Conservation (phyloP, 2,113 vertebrate species). For the Synchiropus splendidus region DNA sequence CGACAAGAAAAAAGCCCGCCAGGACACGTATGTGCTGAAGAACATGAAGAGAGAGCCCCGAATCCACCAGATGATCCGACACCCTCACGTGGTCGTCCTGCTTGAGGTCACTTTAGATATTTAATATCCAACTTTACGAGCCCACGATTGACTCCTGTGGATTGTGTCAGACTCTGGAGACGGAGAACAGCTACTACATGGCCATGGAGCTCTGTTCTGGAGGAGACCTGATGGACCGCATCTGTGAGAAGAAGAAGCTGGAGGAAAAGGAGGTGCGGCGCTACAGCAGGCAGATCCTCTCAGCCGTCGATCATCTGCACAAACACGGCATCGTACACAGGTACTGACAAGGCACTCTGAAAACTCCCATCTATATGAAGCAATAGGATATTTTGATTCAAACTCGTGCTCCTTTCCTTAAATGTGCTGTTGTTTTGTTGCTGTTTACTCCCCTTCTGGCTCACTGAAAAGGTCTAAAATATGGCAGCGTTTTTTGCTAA, state of each 20-base stretch:
- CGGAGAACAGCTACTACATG: slow-evolving; percentile 79
- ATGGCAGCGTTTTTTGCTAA: no score
- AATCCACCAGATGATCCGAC: slow-evolving; percentile 78
- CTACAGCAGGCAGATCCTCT: slow-evolving; percentile 74
- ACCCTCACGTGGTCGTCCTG: slow-evolving; percentile 71
- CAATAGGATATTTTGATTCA: no score
- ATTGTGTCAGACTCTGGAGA: slow-evolving; percentile 72
- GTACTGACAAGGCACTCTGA: slow-evolving; percentile 32
- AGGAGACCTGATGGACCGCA: slow-evolving; percentile 75
- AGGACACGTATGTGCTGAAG: slow-evolving; percentile 74
- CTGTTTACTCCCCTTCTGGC: neutral
- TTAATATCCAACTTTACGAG: neutral
- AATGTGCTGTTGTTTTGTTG: neutral
- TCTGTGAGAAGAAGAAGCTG: slow-evolving; percentile 73
- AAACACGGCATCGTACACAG: slow-evolving; percentile 72
- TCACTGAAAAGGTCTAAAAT: no score
- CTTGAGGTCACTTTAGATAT: slow-evolving; percentile 55
- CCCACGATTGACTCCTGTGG: neutral
- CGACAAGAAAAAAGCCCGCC: slow-evolving; percentile 78
- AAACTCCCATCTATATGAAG: no score
- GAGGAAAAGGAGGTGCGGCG: slow-evolving; percentile 70
- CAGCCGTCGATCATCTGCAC: slow-evolving; percentile 71
- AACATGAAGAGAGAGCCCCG: slow-evolving; percentile 73
- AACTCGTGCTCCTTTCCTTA: slow-evolving; percentile 1
- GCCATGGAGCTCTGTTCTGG: slow-evolving; percentile 75